Evolutionary conservation across 2,888 invertebrate genomes (phyloP).

Genomic region (Rotaria socialis): DNA sequence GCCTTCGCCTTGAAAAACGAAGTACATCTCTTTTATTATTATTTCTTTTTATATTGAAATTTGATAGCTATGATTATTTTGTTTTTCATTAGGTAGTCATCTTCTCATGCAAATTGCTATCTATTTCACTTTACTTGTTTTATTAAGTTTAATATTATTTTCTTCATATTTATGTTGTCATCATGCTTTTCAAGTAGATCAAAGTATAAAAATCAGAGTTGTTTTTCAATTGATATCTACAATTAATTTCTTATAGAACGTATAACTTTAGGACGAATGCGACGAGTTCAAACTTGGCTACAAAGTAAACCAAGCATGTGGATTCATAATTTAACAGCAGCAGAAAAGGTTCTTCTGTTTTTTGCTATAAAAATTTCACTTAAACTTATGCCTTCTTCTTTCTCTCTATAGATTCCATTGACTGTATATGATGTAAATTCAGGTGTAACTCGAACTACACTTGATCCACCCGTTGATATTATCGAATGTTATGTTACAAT

Average conservation of each 20-base stretch:
- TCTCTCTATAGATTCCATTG: neutral
- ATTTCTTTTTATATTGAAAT: too few relatives aligned
- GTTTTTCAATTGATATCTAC: neutral
- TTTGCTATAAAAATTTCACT: too few relatives aligned
- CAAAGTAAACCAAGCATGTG: constrained; percentile 28
- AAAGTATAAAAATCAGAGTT: neutral
- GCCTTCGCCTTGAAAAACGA: constrained; percentile 21
- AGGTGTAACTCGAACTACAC: constrained; percentile 27
- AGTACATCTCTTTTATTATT: neutral
- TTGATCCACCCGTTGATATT: constrained; percentile 27
- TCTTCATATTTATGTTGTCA: neutral
- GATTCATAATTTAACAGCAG: constrained; percentile 24
- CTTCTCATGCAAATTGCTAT: neutral
- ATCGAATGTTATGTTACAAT: neutral
- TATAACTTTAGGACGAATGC: neutral
- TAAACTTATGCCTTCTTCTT: neutral
- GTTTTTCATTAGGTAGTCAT: neutral
- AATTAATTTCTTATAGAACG: neutral
- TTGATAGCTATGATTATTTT: neutral
- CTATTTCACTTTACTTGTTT: neutral
- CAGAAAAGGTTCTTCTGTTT: neutral
- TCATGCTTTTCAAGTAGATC: neutral
- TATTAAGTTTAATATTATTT: constrained; percentile 4
- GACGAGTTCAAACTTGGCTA: constrained; percentile 9
- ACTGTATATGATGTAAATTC: neutral